A percentile compares a stretch with the other conserved stretches of the same genome.
phyloP scores from a whole-genome alignment of 2,888 invertebrate genomes.

The Tenthredo livida region DNA sequence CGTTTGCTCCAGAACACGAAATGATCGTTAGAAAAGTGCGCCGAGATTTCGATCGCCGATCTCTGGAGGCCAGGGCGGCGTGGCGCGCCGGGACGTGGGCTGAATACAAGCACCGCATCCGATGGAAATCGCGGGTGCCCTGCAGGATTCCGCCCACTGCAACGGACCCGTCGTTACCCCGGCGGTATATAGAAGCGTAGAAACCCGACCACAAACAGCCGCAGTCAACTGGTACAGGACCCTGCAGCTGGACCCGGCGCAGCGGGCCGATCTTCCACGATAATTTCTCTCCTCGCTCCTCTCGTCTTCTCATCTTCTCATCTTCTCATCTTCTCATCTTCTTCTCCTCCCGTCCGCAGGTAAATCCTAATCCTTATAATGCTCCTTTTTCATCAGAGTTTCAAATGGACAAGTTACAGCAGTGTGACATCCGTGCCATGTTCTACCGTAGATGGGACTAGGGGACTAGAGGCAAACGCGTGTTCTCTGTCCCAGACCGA shows the following conservation, averaged over 20 bases:
- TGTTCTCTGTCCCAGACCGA: constrained; percentile 51
- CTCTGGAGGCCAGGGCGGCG: neutral
- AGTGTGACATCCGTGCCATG: constrained; percentile 58
- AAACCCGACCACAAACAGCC: constrained; percentile 26
- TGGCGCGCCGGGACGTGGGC: constrained; percentile 46
- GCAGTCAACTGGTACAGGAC: constrained; percentile 2
- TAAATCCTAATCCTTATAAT: constrained; percentile 29
- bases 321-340: neutral
- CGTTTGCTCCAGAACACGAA: constrained; percentile 21
- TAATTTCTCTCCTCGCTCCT: constrained; percentile 6
- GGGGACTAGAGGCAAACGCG: constrained; percentile 55
- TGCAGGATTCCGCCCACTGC: constrained; percentile 64
- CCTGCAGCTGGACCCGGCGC: constrained; percentile 32
- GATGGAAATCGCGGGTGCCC: constrained; percentile 67
- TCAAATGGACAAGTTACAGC: constrained; percentile 38
- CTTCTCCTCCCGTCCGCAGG: neutral
- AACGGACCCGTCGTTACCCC: constrained; percentile 32
- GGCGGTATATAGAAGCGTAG: constrained; percentile 14
- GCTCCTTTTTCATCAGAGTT: constrained; percentile 16
- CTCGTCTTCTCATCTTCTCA: neutral
- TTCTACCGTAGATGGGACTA: constrained; percentile 55
- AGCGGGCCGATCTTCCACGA: constrained; percentile 13
- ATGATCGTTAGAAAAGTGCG: constrained; percentile 46
- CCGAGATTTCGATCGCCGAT: constrained; percentile 36
- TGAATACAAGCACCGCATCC: constrained; percentile 53